Evolutionary conservation across 1,140 invertebrate genomes (phyloP).

Genomic region (Kradibia gibbosae): DNA sequence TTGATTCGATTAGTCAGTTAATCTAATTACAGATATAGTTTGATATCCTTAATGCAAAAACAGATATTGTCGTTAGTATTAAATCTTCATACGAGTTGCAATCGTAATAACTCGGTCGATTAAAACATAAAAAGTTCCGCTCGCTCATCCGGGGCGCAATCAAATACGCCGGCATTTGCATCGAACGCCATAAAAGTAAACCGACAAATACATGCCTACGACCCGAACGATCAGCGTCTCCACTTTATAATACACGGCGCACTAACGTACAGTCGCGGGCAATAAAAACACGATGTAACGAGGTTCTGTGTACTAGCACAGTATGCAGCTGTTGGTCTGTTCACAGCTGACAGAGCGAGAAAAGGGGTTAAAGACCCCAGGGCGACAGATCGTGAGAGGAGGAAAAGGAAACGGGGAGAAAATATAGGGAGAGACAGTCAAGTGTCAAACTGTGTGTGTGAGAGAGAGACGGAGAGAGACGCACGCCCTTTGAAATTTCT

Average conservation of each 20-base stretch:
- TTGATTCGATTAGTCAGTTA: not conserved
- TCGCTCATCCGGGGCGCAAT: not conserved
- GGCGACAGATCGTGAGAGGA: constrained; percentile 42
- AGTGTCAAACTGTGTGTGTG: constrained; percentile 53
- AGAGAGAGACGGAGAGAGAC: not conserved
- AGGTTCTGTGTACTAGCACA: constrained; percentile 18
- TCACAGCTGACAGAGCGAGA: constrained; percentile 68
- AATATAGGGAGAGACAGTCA: constrained; percentile 53
- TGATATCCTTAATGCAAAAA: not conserved
- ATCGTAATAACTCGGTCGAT: constrained; percentile 1
- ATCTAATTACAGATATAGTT: not conserved
- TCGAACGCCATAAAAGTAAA: constrained; percentile 16
- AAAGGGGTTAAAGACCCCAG: constrained; percentile 70
- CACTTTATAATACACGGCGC: not conserved
- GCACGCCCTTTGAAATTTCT: constrained; percentile 67
- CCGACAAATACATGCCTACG: not conserved
- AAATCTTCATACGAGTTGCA: not conserved
- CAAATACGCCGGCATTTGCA: constrained; percentile 24
- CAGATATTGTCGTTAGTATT: not conserved
- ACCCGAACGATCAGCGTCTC: not conserved
- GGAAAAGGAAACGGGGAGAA: constrained; percentile 51
- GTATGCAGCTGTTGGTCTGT: constrained; percentile 41
- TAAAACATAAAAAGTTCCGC: constrained; percentile 19
- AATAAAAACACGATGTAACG: constrained; percentile 43
- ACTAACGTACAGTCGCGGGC: not conserved